These are phyloP conservation scores for Pyrrhura leucotis DNA, from an alignment of 2,797 vertebrate species.

Conservation along the genomic window DNA sequence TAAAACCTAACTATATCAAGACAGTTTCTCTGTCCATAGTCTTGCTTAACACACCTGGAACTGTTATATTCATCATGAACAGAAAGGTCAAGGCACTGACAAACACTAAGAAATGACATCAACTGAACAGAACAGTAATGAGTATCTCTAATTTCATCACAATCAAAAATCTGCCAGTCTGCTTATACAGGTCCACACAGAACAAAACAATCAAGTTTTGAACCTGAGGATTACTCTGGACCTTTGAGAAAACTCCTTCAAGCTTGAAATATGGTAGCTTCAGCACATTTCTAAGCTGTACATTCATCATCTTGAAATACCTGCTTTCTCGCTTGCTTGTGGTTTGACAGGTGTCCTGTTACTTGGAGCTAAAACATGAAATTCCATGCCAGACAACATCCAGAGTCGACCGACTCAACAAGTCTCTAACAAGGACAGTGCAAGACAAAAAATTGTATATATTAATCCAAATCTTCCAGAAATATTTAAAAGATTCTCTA, in stretches of 20 bases:
- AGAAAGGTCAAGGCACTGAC: background rate
- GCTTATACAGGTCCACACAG: background rate
- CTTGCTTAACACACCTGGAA: background rate
- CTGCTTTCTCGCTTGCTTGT: background rate
- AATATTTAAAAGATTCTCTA: background rate
- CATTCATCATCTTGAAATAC: background rate
- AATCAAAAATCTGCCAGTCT: background rate
- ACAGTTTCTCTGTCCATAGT: background rate
- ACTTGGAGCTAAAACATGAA: background rate
- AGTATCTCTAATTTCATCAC: background rate
- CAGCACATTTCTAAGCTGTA: background rate
- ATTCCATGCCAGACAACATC: background rate
- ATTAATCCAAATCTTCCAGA: background rate
- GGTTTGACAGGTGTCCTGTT: background rate
- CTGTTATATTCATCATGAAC: background rate
- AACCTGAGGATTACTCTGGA: background rate
- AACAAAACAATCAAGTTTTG: background rate
- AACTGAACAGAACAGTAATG: background rate
- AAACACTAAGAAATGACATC: background rate
- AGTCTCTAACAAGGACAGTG: background rate
- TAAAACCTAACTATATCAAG: accelerated
- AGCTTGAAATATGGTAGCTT: background rate
- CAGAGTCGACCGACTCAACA: background rate
- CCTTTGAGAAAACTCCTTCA: background rate
- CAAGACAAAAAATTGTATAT: background rate